Base-by-base conservation (phyloP, 2,888 invertebrate genomes). In the Byasa hedistus region DNA sequence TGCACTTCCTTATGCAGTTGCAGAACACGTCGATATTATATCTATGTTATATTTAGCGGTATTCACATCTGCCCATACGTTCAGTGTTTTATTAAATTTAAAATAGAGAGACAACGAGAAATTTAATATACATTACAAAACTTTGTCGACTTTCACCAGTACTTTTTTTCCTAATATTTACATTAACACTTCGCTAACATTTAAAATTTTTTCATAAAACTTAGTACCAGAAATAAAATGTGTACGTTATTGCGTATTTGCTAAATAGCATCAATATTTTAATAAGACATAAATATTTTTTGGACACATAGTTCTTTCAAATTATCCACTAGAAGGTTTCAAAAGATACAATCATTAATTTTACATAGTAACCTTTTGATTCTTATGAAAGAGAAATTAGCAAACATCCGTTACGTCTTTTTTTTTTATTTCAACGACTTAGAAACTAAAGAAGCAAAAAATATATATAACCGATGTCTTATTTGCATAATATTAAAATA, bases 1-100 rank as follows among this genome's bases (percentile, higher is more conserved):
- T 91, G 91, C 90, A 77, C 58, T 70, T 69, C 69, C 72, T 76
- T 77, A 73, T 80, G 81, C 85, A 84, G 83, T 86, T 87, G 89
- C 91, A 87, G 90, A 90, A 88, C 89, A 84, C 71, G 75, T 64
- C 74, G 87, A 87, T 88, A 88, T 76, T 79, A 80, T 77, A 76
- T 76, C 77, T 79, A 80, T 80, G 82, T 79, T 80, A 85, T 80
- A 79, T 80, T 81, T 78, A 76, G 70, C 77, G 71, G 76, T 82
- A 83, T 80, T 81, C 82, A 82, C 91, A 90, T 89, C 91, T 90
- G 91, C 87, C 83, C 68, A 65, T 71, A 69, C 65, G 48, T 48
- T n/a, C 4, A 19, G 48, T n/a, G 12, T 48, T n/a, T 48, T 48
- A 7, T 48, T 4, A n/a, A 48, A 48, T 1, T 7, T 4, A 48